Conservation (phyloP, 2,888 invertebrate species). For the Adelphocoris suturalis region DNA sequence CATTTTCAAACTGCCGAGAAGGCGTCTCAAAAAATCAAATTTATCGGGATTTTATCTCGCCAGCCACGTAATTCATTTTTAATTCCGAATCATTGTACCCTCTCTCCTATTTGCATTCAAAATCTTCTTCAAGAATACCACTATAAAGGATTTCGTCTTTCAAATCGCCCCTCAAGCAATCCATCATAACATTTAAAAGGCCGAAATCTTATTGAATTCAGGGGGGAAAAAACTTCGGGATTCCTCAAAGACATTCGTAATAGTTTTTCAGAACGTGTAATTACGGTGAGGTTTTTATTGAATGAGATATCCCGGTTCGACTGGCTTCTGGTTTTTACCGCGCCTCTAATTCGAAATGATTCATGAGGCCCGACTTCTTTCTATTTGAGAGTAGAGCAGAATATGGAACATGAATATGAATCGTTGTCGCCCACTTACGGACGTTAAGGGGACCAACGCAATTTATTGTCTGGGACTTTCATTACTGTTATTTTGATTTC, state of each 20-base stretch:
- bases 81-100: slow-evolving; percentile 11
- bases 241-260: neutral
- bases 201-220: slow-evolving; percentile 29
- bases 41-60: slow-evolving; percentile 20
- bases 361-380: neutral
- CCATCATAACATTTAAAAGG: neutral
- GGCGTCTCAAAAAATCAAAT: slow-evolving; percentile 17
- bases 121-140: neutral
- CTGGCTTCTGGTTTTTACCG: slow-evolving; percentile 9
- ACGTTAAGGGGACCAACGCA: no score
- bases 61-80: slow-evolving; percentile 21
- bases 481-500: no score
- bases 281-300: neutral
- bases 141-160: slow-evolving; percentile 15
- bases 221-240: neutral
- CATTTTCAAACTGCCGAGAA: slow-evolving; percentile 12
- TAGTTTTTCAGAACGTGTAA: slow-evolving; percentile 1
- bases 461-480: no score
- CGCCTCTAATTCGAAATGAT: slow-evolving; percentile 8
- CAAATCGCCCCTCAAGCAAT: neutral
- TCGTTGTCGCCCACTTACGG: neutral
- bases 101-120: slow-evolving; percentile 20
- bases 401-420: slow-evolving; percentile 6
- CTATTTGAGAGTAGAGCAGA: neutral
- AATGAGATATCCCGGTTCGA: neutral